These are phyloP conservation scores for Anadara kagoshimensis DNA, from an alignment of 1,140 invertebrate genomes.

Conservation along the genomic window DNA sequence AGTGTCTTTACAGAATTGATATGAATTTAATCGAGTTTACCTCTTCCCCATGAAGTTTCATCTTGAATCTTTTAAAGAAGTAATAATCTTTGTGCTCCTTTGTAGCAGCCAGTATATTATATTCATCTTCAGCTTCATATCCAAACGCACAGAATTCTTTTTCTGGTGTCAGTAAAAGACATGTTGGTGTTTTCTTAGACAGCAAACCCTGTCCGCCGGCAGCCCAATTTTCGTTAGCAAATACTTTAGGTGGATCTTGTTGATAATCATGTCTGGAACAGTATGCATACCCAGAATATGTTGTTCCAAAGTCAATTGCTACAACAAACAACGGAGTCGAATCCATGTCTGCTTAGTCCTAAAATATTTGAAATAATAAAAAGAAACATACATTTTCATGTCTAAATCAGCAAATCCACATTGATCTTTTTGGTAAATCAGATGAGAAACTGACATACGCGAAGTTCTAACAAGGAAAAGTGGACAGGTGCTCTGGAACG, in stretches of 20 bases:
- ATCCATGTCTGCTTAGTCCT: no score
- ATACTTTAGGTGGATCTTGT: conserved; percentile 24
- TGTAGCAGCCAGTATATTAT: not conserved
- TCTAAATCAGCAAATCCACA: no score
- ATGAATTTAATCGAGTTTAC: not conserved
- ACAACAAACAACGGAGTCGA: not conserved
- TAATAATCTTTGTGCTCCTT: conserved; percentile 4
- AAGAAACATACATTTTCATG: no score
- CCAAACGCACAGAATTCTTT: conserved; percentile 20
- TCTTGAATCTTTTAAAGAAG: conserved; percentile 24
- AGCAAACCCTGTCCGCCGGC: not conserved
- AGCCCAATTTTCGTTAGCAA: conserved; percentile 5
- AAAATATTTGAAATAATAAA: no score
- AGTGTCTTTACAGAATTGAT: no score
- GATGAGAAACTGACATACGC: no score
- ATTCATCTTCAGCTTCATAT: conserved; percentile 25
- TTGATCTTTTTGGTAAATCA: no score
- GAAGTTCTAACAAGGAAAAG: no score
- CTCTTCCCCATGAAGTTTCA: conserved; percentile 19
- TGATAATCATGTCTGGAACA: conserved; percentile 25
- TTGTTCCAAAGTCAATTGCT: conserved; percentile 42
- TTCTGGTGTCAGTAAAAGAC: conserved; percentile 10
- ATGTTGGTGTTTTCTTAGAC: conserved; percentile 22
- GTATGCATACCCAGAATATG: conserved; percentile 40
- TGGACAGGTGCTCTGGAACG: no score